Conservation (phyloP, 2,113 vertebrate species). For the Pollachius pollachius region DNA sequence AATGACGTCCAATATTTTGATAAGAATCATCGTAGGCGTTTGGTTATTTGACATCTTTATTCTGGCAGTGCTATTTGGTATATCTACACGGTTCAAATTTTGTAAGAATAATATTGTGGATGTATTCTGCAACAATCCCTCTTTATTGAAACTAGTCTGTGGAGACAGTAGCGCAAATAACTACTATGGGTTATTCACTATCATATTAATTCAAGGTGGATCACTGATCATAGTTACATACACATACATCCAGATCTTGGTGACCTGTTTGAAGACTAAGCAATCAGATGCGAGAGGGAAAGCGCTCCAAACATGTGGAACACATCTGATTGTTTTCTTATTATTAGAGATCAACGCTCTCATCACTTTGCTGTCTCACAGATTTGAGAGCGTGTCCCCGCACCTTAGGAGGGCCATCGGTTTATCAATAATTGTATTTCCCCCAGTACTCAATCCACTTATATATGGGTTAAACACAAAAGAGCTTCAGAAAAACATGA, state of each 20-base stretch:
- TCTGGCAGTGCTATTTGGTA: conserved; percentile 18
- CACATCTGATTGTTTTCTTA: conserved; percentile 58
- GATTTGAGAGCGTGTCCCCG: conserved; percentile 25
- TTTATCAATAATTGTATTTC: conserved; percentile 52
- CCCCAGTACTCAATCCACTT: conserved; percentile 48
- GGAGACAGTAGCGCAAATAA: conserved; percentile 49
- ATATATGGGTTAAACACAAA: conserved; percentile 38
- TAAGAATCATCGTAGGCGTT: conserved; percentile 36
- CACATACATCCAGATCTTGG: conserved; percentile 62
- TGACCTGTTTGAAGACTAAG: conserved; percentile 43
- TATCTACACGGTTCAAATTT: conserved; percentile 22
- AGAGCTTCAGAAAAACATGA: conserved; percentile 33
- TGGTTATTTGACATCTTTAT: conserved; percentile 47
- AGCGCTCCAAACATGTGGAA: conserved; percentile 62
- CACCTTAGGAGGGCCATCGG: conserved; percentile 47
- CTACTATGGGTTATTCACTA: conserved; percentile 44
- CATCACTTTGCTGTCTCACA: conserved; percentile 41
- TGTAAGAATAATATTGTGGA: conserved; percentile 58
- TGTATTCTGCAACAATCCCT: conserved; percentile 63
- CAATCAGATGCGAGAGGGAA: conserved; percentile 41
- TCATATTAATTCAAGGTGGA: not conserved
- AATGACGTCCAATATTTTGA: conserved; percentile 40
- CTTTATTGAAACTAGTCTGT: conserved; percentile 55
- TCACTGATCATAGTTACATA: conserved; percentile 37
- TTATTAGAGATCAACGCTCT: conserved; percentile 46